Conservation (phyloP, 2,888 invertebrate genomes). For the Drosophila mercatorum region DNA sequence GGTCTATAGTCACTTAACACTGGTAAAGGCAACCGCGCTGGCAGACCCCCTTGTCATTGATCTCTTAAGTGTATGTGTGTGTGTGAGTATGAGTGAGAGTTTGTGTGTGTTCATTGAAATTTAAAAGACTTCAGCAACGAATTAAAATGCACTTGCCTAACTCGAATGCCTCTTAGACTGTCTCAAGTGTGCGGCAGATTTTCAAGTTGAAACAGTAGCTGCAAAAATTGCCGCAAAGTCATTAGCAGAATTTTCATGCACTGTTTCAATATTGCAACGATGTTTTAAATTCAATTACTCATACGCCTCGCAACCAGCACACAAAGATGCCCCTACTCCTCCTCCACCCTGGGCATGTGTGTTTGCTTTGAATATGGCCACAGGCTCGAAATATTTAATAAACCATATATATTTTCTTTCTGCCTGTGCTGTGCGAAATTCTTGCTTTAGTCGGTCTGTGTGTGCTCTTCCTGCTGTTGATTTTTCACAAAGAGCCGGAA, state of each 20-base stretch:
- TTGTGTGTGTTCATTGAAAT: slow-evolving; percentile 7
- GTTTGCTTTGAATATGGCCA: slow-evolving; percentile 54
- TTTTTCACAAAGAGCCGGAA: slow-evolving; percentile 63
- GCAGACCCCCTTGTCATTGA: slow-evolving; percentile 40
- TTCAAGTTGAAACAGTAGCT: slow-evolving; percentile 23
- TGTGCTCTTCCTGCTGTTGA: slow-evolving; percentile 50
- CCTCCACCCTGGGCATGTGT: slow-evolving; percentile 44
- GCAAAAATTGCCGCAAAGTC: slow-evolving; percentile 37
- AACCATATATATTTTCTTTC: slow-evolving; percentile 67
- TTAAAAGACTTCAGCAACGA: slow-evolving; percentile 25
- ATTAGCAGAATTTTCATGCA: slow-evolving; percentile 42
- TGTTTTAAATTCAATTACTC: slow-evolving; percentile 64
- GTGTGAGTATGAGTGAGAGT: background rate
- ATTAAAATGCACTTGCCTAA: slow-evolving; percentile 10
- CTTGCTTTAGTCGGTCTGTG: slow-evolving; percentile 28
- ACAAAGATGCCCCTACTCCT: slow-evolving; percentile 23
- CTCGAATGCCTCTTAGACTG: slow-evolving; percentile 55
- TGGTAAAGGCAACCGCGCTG: background rate
- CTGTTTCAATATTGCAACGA: slow-evolving; percentile 29
- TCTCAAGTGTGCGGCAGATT: slow-evolving; percentile 50
- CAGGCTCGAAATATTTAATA: slow-evolving; percentile 69
- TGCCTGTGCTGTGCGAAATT: slow-evolving; percentile 41
- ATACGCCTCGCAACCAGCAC: slow-evolving; percentile 33
- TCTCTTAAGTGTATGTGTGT: slow-evolving; percentile 27
- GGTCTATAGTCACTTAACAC: background rate